Evolutionary conservation across 2,797 vertebrate species (phyloP), one percentile per base, ranked within the genome.

Genomic region (Loriculus beryllinus): DNA sequence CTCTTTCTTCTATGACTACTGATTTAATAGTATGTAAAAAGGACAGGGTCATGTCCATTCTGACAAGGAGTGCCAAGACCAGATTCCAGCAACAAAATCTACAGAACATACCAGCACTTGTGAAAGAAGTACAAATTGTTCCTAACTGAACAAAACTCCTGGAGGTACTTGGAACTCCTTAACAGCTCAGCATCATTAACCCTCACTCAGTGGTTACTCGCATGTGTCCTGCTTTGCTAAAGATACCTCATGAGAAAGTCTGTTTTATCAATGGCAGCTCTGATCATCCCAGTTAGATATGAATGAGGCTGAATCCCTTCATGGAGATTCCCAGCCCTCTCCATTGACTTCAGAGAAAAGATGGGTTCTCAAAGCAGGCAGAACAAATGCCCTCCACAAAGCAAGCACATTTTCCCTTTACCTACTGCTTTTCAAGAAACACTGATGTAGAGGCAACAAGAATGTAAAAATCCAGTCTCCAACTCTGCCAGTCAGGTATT

Each of bases 361-460:
- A 33, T 3, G 47, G 28, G 33, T 2, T 31, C 16, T 12, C 65
- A 42, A 10, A 35, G 48, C 52, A 64, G 29, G 26, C 60, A 59
- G 70, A 4, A 22, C 6, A 11, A 78, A 82, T 6, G 25, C 25
- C 23, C 26, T 52, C 28, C 42, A 63, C 15, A 54, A 25, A 51
- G 47, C 23, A n/a, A 0, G 1, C 2, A 29, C 20, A 5, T 7
- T 62, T 74, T 25, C 13, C 18, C 49, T 43, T 45, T 16, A 31
- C 33, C 3, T 40, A 4, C 4, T 45, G 52, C 43, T 64, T 57
- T 35, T 52, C 57, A 86, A 74, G 81, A 21, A 48, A n/a, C 67
- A 13, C 31, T 48, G 20, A 20, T 1, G 2, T 0, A 82, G 39
- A 75, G 33, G 18, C 51, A 86, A 40, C 8, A 42, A 19, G 64